Percentiles rank a stretch among this genome's conserved stretches.
phyloP scores from a whole-genome alignment of 1,140 invertebrate species.

The Chymomyza costata region DNA sequence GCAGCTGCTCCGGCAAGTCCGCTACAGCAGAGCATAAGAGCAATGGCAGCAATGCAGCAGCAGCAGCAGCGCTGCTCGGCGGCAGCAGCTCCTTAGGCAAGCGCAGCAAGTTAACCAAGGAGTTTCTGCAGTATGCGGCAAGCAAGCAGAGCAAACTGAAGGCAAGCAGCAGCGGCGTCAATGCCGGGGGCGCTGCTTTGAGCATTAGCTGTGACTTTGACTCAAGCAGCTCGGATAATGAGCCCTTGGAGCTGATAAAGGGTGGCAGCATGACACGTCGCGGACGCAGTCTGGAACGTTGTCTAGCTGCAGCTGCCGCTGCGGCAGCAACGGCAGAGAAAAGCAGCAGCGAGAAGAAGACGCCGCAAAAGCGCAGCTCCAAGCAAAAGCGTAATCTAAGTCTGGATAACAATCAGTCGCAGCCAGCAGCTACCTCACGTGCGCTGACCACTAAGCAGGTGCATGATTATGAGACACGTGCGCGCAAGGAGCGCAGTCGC shows the following conservation, averaged over 20 bases:
- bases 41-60: neutral
- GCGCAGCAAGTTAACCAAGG: conserved; percentile 58
- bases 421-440: conserved; percentile 11
- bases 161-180: conserved; percentile 2
- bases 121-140: conserved; percentile 50
- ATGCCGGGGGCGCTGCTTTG: conserved; percentile 2
- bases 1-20: conserved; percentile 58
- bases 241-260: conserved; percentile 21
- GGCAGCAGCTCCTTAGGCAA: conserved; percentile 51
- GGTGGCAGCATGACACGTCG: conserved; percentile 36
- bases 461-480: conserved; percentile 11
- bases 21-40: conserved; percentile 26
- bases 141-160: conserved; percentile 35
- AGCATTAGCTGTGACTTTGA: conserved; percentile 33
- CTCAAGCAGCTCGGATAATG: conserved; percentile 67
- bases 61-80: neutral
- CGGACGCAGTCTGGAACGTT: conserved; percentile 63
- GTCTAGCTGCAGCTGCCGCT: conserved; percentile 2
- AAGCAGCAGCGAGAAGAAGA: conserved; percentile 39
- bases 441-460: conserved; percentile 8
- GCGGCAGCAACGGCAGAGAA: conserved; percentile 20
- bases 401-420: conserved; percentile 44
- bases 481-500: conserved; percentile 35
- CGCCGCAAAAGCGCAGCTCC: conserved; percentile 45
- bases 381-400: conserved; percentile 71